Evolutionary conservation across 2,113 vertebrate genomes (phyloP), one percentile per base, ranked within the genome.

Genomic region (Alouatta palliata): DNA sequence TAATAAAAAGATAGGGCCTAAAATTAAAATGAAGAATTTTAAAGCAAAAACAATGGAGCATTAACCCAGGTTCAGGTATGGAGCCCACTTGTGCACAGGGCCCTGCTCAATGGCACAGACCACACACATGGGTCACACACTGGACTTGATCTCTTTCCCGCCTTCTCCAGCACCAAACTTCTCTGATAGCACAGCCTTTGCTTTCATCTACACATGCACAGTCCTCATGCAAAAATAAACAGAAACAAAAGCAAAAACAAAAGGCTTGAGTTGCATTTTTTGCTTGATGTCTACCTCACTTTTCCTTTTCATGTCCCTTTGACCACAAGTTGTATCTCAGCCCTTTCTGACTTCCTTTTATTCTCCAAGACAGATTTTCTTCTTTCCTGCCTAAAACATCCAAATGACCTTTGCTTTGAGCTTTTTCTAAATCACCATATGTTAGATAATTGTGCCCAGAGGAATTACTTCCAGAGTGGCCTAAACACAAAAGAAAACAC

Each of bases 401-500:
- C 96, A 98, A 98, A 73, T 98, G 97, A 98, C 98, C 98, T 98
- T 98, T 98, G 92, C 98, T 97, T 97, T 97, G 85, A 97, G 96
- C 98, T 98, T 97, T 98, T 98, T 98, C 97, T 98, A 97, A 98
- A 98, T 98, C 5, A 35, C 98, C 98, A 98, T 98, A 98, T 99
- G 98, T 98, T 97, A 98, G 97, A 97, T 98, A 98, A 99, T 98
- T 98, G 96, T 98, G 91, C 98, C 98, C 98, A 94, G 47, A 98
- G 98, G 99, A 99, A 98, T 99, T 98, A 96, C 98, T 98, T 98
- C 98, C 98, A 98, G 98, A 98, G 98, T 98, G 98, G 95, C 96
- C 98, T 98, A 98, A 98, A 98, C 98, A 99, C 98, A 98, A 98
- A 99, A 99, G 98, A 98, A 99, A 99, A 98, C 98, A 99, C 95